A percentile compares a stretch with the other conserved stretches of the same genome.
Evolutionary conservation across 2,113 vertebrate species (phyloP).

Genomic region (Heterotis niloticus): DNA sequence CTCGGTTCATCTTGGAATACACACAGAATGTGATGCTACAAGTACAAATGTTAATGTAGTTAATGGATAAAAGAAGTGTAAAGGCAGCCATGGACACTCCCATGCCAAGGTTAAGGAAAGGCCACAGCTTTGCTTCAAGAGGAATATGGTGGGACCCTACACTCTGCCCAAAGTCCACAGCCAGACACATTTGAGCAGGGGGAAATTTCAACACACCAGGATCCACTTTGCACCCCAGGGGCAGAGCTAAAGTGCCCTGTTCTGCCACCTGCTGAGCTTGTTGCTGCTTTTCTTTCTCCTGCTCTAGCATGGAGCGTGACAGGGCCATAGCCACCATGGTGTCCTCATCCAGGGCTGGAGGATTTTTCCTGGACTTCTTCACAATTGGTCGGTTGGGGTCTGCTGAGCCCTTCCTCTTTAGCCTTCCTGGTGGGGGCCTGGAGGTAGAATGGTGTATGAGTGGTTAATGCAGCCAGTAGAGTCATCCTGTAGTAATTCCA

Average conservation of each 20-base stretch:
- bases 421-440: slow-evolving; percentile 50
- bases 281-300: slow-evolving; percentile 34
- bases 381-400: slow-evolving; percentile 50
- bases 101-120: too few relatives aligned
- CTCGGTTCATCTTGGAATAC: too few relatives aligned
- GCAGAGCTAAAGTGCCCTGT: slow-evolving; percentile 30
- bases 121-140: too few relatives aligned
- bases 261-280: slow-evolving; percentile 20
- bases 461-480: neutral
- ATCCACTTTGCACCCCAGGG: slow-evolving; percentile 52
- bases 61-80: too few relatives aligned
- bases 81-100: too few relatives aligned
- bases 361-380: slow-evolving; percentile 69
- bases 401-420: slow-evolving; percentile 65
- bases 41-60: neutral
- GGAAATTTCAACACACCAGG: slow-evolving; percentile 50
- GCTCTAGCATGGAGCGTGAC: slow-evolving; percentile 80
- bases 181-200: neutral
- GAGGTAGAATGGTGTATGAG: neutral
- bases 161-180: too few relatives aligned
- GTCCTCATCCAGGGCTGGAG: slow-evolving; percentile 69
- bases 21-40: neutral
- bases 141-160: too few relatives aligned
- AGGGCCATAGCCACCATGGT: slow-evolving; percentile 85
- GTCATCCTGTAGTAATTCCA: too few relatives aligned